phyloP scores from a whole-genome alignment of 2,113 vertebrate species.

The Seriola rivoliana region DNA sequence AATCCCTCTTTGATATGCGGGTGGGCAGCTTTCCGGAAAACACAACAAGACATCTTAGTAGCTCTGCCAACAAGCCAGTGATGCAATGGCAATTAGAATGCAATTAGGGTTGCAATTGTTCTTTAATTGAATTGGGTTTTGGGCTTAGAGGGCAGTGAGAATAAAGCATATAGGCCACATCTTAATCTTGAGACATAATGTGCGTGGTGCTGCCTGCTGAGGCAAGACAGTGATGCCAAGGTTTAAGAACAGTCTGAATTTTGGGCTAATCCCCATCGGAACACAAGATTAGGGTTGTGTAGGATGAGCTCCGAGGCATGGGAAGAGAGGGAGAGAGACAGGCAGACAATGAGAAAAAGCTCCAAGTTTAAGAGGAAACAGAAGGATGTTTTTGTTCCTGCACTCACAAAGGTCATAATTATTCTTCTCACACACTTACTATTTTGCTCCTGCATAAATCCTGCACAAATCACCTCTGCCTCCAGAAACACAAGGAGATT shows the following conservation, averaged over 20 bases:
- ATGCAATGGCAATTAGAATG: constrained; percentile 68
- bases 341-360: constrained; percentile 41
- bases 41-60: constrained; percentile 61
- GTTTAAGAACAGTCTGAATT: constrained; percentile 68
- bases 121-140: constrained; percentile 66
- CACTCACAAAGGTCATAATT: constrained; percentile 51
- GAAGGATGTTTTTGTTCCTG: constrained; percentile 42
- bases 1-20: constrained; percentile 68
- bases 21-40: constrained; percentile 73
- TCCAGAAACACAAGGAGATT: not conserved
- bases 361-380: constrained; percentile 42
- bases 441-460: constrained; percentile 34
- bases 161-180: constrained; percentile 51
- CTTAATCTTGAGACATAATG: constrained; percentile 58
- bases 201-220: constrained; percentile 52
- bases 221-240: constrained; percentile 32
- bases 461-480: constrained; percentile 21
- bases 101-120: constrained; percentile 61
- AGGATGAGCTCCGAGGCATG: constrained; percentile 44
- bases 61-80: constrained; percentile 65
- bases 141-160: constrained; percentile 38
- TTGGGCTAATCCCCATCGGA: constrained; percentile 68
- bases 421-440: constrained; percentile 17
- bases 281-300: constrained; percentile 66
- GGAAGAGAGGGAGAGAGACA: constrained; percentile 24